These are phyloP conservation scores for Lithophane socia DNA, from an alignment of 2,888 invertebrate species.

Conservation along the genomic window DNA sequence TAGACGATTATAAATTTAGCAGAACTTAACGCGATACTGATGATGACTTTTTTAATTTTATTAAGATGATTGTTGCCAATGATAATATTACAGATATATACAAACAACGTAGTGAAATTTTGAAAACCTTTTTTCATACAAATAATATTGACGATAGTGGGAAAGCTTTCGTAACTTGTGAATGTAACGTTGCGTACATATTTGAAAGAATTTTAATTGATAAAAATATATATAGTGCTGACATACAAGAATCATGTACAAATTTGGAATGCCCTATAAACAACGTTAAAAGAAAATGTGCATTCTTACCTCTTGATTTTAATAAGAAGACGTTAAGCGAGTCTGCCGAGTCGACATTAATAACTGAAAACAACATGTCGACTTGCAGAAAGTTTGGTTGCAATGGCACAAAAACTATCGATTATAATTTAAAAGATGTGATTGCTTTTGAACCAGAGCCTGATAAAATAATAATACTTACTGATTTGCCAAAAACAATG, in stretches of 20 bases:
- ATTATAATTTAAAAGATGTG: slow-evolving; percentile 12
- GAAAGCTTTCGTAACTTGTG: background rate
- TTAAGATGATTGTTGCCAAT: background rate
- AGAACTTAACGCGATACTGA: background rate
- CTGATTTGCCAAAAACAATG: slow-evolving; percentile 10
- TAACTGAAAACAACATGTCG: slow-evolving; percentile 6
- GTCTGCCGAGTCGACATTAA: slow-evolving; percentile 14
- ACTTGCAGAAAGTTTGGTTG: slow-evolving; percentile 13
- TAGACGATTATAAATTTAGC: background rate
- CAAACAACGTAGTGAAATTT: slow-evolving; percentile 1
- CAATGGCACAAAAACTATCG: slow-evolving; percentile 13
- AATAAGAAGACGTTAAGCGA: slow-evolving; percentile 10
- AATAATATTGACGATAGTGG: slow-evolving; percentile 2
- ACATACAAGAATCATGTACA: slow-evolving; percentile 3
- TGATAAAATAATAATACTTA: slow-evolving; percentile 2
- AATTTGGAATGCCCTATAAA: slow-evolving; percentile 1
- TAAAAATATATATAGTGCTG: slow-evolving; percentile 3
- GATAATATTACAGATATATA: slow-evolving; percentile 2
- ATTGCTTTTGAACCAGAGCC: background rate
- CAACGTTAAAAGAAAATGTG: slow-evolving; percentile 9
- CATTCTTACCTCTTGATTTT: slow-evolving; percentile 10
- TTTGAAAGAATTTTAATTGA: background rate
- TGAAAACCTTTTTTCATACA: slow-evolving; percentile 2
- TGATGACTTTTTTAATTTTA: slow-evolving; percentile 2
- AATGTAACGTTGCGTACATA: slow-evolving; percentile 1